Percentiles rank a stretch among this genome's conserved stretches.
These are phyloP conservation scores for Tipula unca DNA, from an alignment of 2,888 invertebrate species.

Conservation along the genomic window DNA sequence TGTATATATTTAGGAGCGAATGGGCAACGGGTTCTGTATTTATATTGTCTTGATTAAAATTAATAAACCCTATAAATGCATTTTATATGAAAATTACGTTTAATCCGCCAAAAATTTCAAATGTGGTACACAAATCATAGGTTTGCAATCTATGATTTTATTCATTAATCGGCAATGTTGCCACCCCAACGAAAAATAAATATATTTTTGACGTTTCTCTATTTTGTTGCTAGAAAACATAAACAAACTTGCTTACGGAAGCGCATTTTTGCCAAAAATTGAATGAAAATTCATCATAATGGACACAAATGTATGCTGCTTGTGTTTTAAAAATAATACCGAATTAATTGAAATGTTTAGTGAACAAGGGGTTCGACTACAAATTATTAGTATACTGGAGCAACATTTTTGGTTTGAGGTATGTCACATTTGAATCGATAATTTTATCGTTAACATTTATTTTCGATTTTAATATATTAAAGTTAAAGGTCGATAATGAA, in stretches of 20 bases:
- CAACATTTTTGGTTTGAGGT: constrained; percentile 42
- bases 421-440: background rate
- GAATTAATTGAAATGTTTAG: constrained; percentile 32
- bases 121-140: no score
- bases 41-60: no score
- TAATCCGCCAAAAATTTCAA: no score
- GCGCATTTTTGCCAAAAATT: background rate
- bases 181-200: background rate
- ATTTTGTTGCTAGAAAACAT: background rate
- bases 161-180: background rate
- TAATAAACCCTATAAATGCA: no score
- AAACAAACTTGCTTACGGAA: background rate
- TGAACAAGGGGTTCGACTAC: constrained; percentile 30
- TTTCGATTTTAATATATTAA: background rate
- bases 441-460: background rate
- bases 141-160: background rate
- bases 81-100: no score
- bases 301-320: background rate
- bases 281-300: background rate
- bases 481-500: constrained; percentile 34
- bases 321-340: background rate
- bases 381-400: constrained; percentile 33
- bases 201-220: background rate
- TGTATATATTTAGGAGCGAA: no score
- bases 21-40: no score